Conservation (phyloP, 2,888 invertebrate species). For the Cryptophagus acutangulus region DNA sequence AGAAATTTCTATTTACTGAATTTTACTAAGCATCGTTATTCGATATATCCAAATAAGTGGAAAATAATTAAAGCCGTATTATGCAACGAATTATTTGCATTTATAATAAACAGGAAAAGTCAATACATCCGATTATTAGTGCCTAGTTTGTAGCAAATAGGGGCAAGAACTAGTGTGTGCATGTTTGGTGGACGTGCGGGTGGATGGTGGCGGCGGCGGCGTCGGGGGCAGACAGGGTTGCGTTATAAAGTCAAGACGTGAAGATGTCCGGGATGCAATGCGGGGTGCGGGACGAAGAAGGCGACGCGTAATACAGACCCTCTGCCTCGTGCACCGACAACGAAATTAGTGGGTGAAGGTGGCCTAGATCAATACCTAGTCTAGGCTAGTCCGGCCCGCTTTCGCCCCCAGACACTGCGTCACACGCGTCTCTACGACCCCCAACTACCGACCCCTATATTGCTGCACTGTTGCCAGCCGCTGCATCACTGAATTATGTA, state of each 20-base stretch:
- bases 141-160: constrained; percentile 4
- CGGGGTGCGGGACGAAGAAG: constrained; percentile 10
- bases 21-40: too few species aligned
- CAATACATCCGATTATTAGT: too few species aligned
- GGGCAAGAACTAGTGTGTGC: constrained; percentile 11
- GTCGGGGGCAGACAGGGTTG: constrained; percentile 20
- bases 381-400: constrained; percentile 39
- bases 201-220: constrained; percentile 18
- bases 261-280: constrained; percentile 27
- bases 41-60: too few species aligned
- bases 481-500: constrained; percentile 27
- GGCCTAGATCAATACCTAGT: constrained; percentile 48
- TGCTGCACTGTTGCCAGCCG: constrained; percentile 18
- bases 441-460: constrained; percentile 7
- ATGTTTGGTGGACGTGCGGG: constrained; percentile 9
- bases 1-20: neutral
- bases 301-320: constrained; percentile 15
- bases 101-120: too few species aligned
- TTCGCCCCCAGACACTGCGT: constrained; percentile 36
- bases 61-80: too few species aligned
- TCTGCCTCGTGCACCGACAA: constrained; percentile 33
- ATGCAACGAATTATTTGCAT: too few species aligned
- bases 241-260: constrained; percentile 27
- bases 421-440: constrained; percentile 25
- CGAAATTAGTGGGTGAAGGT: constrained; percentile 49